Base-by-base conservation (phyloP, 2,888 invertebrate genomes). In the Drosophila mimetica region DNA sequence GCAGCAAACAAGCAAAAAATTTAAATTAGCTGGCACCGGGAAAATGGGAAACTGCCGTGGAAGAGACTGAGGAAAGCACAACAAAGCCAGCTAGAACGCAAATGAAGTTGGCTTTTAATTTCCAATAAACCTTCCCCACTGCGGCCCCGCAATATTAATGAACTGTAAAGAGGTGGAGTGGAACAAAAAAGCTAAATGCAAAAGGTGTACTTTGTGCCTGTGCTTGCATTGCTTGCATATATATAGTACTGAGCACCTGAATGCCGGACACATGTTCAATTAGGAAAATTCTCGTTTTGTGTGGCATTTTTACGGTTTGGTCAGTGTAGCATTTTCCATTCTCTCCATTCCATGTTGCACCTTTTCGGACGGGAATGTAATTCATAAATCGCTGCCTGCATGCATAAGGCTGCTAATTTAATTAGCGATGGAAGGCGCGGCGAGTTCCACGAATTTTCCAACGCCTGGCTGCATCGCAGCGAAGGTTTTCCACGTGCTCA, bases 261-360 rank as follows among this genome's bases (percentile, higher is more conserved):
- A 50, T 55, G 61, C 36, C 47, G 53, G 60, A 81, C 82, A 81
- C 78, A 85, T 81, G 80, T 84, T 81, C 87, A 81, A 81, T 81
- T 81, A 75, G 75, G 60, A 53, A 77, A 84, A 80, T 73, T 53
- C 60, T 50, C 20, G 57, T 65, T 52, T 55, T 65, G 66, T 63
- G 50, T 41, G 61, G 53, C 72, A 65, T 50, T 73, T 79, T 65
- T 67, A 86, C 57, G 53, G 59, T 44, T 20, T 22, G 46, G 41
- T 46, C 50, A 42, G 47, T 58, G 70, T 28, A 51, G 53, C 54
- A 57, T 59, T 60, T 42, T 70, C 64, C 86, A 50, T 46, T 60
- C 64, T n/a, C 22, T 16, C 11, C 55, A 18, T 54, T 55, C 11
- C 54, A 54, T 20, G 66, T 11, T 14, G 50, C 34, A 61, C 30